Base-by-base conservation (phyloP, 1,140 invertebrate species). In the Mycetomoellerius zeteki region DNA sequence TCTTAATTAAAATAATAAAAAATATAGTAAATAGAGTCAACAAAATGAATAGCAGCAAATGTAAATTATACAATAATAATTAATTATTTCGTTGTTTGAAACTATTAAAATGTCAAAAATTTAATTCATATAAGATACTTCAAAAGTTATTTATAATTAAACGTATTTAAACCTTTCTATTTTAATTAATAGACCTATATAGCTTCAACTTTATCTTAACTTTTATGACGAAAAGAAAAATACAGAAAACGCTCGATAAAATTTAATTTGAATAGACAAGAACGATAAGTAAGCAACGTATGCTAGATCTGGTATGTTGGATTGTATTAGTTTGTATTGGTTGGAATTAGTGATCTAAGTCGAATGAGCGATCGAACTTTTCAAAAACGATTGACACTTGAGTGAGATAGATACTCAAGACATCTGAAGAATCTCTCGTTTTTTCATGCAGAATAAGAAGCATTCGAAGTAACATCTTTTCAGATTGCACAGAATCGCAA, bases 361-460 rank as follows among this genome's bases (percentile, higher is more conserved):
- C 24, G 19, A 64, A 73, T 24, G 8, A 73, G 27, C 54, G 19
- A 73, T 64, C 27, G 6, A 69, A 27, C 76, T 58, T 58, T 80
- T 43, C 24, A 69, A 82, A 81, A 81, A 52, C 62, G 21, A 69
- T 86, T 81, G 76, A 64, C 75, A 86, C 54, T 86, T 37, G 50
- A 81, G 19, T 52, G 76, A 86, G 43, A 84, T 62, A 84, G 76
- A 58, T 58, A 58, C 76, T 86, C 30, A 67, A 82, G 62, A 33
- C 3, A 52, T 86, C 64, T 86, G 76, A 67, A 86, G 76, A 33
- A 33, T 69, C 84, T 81, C 64, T 80, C 64, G 19, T 81, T 81
- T n/a, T 43, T 37, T 14, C 27, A 80, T 52, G 21, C 43, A 62
- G n/a, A 85, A 43, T 33, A 52, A 19, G 27, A 80, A 69, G 56